Conservation (phyloP, 2,888 invertebrate genomes). For the Drosophila planitibia region DNA sequence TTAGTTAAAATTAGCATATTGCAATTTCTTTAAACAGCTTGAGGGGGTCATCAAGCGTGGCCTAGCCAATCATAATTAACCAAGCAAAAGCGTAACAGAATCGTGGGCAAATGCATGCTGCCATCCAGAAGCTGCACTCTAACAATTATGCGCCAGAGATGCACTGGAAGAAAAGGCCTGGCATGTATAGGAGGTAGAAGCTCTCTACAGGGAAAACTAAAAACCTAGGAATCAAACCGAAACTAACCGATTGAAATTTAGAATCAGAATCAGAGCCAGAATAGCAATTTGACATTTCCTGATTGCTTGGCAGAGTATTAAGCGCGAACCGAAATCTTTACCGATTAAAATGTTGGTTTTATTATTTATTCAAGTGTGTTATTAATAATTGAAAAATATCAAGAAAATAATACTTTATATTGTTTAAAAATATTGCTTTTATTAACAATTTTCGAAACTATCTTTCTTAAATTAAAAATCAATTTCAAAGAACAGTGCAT, state of each 20-base stretch:
- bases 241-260: not conserved
- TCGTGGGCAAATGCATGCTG: constrained; percentile 32
- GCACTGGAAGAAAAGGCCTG: not conserved
- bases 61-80: constrained; percentile 66
- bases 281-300: not conserved
- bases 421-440: not conserved
- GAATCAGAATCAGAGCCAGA: not conserved
- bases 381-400: too few species aligned
- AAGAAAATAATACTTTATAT: not conserved
- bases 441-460: not conserved
- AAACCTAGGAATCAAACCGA: not conserved
- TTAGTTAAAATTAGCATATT: constrained; percentile 82
- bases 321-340: not conserved
- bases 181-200: not conserved
- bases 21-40: constrained; percentile 84
- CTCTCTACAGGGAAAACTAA: not conserved
- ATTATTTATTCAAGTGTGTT: too few species aligned
- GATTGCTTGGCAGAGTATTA: not conserved
- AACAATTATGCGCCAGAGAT: constrained; percentile 61
- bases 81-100: constrained; percentile 48
- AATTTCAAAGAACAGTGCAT: not conserved
- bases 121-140: constrained; percentile 63
- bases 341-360: too few species aligned
- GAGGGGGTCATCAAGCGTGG: constrained; percentile 82
- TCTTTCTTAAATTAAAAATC: not conserved